These are phyloP conservation scores for Charadrius vociferus DNA, from an alignment of 2,113 vertebrate species.

Conservation along the genomic window DNA sequence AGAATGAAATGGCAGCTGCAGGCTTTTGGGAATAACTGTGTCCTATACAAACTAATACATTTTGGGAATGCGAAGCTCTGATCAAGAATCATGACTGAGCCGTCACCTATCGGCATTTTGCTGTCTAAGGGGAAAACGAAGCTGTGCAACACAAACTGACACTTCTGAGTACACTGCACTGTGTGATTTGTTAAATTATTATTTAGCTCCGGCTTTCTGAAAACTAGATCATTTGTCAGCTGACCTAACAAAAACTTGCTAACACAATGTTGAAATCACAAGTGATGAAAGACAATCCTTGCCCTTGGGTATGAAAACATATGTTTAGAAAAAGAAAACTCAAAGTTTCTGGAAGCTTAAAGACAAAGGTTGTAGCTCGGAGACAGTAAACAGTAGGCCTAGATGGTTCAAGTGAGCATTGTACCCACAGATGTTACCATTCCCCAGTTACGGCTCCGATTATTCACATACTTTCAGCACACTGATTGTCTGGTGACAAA, in stretches of 20 bases:
- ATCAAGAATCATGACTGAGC: not conserved
- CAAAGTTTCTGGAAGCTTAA: not conserved
- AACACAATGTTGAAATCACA: not conserved
- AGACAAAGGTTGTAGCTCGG: not conserved
- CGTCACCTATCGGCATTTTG: not conserved
- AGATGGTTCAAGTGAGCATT: accelerated
- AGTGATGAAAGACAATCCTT: not conserved
- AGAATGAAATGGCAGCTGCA: not conserved
- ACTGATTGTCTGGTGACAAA: not conserved
- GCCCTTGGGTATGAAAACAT: not conserved
- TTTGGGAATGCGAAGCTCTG: not conserved
- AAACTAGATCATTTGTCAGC: not conserved
- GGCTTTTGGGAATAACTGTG: not conserved
- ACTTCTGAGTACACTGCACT: not conserved
- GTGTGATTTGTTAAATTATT: not conserved
- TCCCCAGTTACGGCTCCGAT: accelerated
- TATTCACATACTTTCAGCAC: not conserved
- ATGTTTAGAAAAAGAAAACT: not conserved
- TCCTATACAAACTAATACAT: not conserved
- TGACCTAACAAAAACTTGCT: not conserved
- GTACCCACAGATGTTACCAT: not conserved
- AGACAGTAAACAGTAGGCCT: not conserved
- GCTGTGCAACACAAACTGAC: not conserved
- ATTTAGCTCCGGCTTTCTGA: not conserved
- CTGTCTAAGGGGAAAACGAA: not conserved